Percentiles rank a stretch among this genome's conserved stretches.
phyloP scores from a whole-genome alignment of 2,797 vertebrate species.

The Poecile montanus region DNA sequence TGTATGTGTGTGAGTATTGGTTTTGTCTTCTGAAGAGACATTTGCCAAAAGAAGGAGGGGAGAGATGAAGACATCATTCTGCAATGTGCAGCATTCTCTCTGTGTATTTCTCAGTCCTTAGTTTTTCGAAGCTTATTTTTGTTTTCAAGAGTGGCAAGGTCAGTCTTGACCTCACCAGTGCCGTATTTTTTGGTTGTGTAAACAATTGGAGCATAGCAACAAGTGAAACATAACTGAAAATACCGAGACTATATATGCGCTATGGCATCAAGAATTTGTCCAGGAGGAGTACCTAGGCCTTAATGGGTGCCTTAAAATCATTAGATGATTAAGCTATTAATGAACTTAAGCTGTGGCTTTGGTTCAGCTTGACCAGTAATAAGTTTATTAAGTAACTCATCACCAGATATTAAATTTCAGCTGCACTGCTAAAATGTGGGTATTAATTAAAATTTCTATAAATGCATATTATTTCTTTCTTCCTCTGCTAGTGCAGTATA shows the following conservation, averaged over 20 bases:
- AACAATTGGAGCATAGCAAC: background rate
- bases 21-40: background rate
- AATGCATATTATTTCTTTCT: background rate
- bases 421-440: background rate
- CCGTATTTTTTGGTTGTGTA: background rate
- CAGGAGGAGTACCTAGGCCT: background rate
- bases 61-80: background rate
- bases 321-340: constrained; percentile 42
- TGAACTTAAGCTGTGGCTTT: constrained; percentile 15
- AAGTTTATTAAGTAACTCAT: constrained; percentile 44
- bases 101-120: background rate
- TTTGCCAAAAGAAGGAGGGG: background rate
- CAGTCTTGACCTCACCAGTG: background rate
- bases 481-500: background rate
- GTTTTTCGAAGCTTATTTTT: background rate
- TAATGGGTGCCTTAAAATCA: constrained; percentile 18
- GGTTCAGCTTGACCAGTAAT: background rate
- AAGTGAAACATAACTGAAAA: background rate
- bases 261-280: background rate
- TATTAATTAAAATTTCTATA: constrained; percentile 39
- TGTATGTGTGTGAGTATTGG: background rate
- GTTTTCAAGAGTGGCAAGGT: background rate
- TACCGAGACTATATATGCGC: background rate
- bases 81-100: background rate
- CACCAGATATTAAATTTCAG: background rate